Evolutionary conservation across 2,888 invertebrate genomes (phyloP), one percentile per base, ranked within the genome.

Genomic region (Sinelater perroti): DNA sequence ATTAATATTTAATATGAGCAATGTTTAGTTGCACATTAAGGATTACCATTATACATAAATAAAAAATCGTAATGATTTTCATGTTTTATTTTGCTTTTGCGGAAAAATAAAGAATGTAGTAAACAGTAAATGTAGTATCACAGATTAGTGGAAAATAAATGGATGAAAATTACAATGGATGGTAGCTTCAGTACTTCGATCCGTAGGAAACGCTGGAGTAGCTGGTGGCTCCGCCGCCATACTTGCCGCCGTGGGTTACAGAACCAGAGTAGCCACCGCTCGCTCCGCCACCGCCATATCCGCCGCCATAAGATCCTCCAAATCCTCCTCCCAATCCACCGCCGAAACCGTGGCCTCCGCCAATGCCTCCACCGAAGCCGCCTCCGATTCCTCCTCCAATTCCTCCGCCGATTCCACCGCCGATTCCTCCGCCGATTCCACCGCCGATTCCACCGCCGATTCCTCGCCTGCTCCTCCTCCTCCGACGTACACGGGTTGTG

Each of bases 291-390:
- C 63, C 68, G 16, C 68, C 68, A 7, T 64, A 66, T 14, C 24
- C 35, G 10, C 16, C 11, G 3, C 60, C 65, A n/a, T 51, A n/a
- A n/a, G n/a, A 61, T n/a, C 65, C 66, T 17, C 68, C 68, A 8
- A 64, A 65, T 11, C 68, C 69, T 40, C 70, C 70, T 20, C 83
- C 40, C 2, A 8, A 16, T 16, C 35, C 38, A 13, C 24, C 36
- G 14, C 35, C 47, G 11, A 7, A 6, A 13, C 69, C 68, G 4
- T 64, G 65, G 14, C 70, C 70, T 40, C 70, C 70, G 24, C 83
- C 81, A 8, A 20, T 3, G 6, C 50, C 50, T 28, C 16, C 50
- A 8, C 35, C 40, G 6, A 21, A 10, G n/a, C 35, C 28, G 2
- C 24, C 33, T 20, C 31, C 42, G 2, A 14, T 6, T 5, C 30